Evolutionary conservation across 2,797 vertebrate genomes (phyloP).

Genomic region (Masticophis lateralis): DNA sequence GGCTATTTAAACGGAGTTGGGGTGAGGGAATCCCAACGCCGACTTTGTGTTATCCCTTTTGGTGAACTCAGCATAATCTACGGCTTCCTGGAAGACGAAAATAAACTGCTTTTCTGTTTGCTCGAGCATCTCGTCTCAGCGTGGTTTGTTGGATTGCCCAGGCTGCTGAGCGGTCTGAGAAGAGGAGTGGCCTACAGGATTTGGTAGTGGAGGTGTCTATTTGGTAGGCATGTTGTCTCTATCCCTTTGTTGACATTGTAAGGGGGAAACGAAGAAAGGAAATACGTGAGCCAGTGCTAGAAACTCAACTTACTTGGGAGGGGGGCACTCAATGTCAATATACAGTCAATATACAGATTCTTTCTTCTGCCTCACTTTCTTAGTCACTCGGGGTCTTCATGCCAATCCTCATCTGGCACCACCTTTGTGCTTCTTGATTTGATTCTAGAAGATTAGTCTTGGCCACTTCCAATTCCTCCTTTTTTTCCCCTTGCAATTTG

Average conservation of each 20-base stretch:
- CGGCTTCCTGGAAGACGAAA: no score
- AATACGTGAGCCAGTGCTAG: background rate
- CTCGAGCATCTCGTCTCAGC: no score
- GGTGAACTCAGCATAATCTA: no score
- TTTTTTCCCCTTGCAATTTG: background rate
- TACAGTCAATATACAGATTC: background rate
- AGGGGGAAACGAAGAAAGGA: background rate
- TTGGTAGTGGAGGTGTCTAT: background rate
- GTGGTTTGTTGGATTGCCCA: no score
- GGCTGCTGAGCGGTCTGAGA: no score
- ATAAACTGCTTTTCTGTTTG: no score
- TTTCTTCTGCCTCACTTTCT: background rate
- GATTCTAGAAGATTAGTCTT: background rate
- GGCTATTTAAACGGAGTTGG: no score
- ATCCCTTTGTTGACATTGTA: background rate
- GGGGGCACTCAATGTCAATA: background rate
- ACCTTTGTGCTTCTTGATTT: background rate
- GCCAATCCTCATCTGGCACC: background rate
- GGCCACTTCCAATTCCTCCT: background rate
- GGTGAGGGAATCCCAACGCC: no score
- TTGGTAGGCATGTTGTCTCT: background rate
- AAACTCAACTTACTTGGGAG: background rate
- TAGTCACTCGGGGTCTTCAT: background rate
- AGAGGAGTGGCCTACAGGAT: background rate
- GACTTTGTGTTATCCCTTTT: no score